A percentile compares a stretch with the other conserved stretches of the same genome.
These are phyloP conservation scores for Leucozona laternaria DNA, from an alignment of 2,888 invertebrate species.

Conservation along the genomic window DNA sequence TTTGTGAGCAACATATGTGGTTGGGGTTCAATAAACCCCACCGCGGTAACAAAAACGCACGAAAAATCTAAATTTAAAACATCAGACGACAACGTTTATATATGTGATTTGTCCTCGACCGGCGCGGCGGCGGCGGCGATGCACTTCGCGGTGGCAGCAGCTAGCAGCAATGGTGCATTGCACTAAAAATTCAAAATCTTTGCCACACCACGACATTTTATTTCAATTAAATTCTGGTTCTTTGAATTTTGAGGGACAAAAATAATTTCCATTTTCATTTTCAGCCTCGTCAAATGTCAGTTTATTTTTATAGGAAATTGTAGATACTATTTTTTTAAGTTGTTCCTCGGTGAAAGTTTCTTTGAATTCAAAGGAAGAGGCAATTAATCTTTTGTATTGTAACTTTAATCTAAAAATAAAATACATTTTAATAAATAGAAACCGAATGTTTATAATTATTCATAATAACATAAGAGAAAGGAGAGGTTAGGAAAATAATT, in stretches of 20 bases:
- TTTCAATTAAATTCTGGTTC: conserved; percentile 42
- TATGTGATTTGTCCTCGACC: conserved; percentile 19
- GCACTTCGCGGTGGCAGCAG: neutral
- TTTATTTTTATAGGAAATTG: neutral
- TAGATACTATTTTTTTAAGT: neutral
- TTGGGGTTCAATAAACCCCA: conserved; percentile 68
- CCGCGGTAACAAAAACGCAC: conserved; percentile 43
- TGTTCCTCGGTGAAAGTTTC: neutral
- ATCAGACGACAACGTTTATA: conserved; percentile 25
- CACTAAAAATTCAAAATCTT: conserved; percentile 27
- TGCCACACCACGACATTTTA: conserved; percentile 29
- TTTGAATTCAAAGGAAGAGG: neutral
- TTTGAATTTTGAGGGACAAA: conserved; percentile 25
- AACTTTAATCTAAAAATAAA: neutral
- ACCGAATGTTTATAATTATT: neutral
- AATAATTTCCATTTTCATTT: conserved; percentile 23
- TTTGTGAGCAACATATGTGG: conserved; percentile 2
- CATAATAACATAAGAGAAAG: neutral
- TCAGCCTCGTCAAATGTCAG: conserved; percentile 21
- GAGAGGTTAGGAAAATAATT: neutral
- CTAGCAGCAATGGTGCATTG: neutral
- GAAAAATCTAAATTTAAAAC: conserved; percentile 67
- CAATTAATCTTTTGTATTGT: conserved; percentile 1
- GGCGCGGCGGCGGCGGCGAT: too few relatives aligned
- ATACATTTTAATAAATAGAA: neutral